Evolutionary conservation across 2,888 invertebrate genomes (phyloP), one percentile per base, ranked within the genome.

Genomic region (Nomada flava): DNA sequence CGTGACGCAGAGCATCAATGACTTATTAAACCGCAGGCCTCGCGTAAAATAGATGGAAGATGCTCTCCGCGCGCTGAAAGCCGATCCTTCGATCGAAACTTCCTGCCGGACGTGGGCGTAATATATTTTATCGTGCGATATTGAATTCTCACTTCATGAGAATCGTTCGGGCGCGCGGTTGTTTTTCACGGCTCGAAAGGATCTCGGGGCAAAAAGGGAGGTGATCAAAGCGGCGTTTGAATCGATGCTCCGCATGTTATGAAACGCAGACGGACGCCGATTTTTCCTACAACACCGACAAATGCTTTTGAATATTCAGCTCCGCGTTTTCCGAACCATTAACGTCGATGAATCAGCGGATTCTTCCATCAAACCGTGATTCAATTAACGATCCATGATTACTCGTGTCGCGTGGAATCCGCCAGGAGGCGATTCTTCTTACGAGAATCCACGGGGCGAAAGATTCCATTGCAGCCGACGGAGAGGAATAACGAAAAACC

Each of bases 1-100:
- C 76, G 79, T 74, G 79, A 76, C 77, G 60, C 11, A 52, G 59
- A 76, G 59, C 84, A 67, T 76, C 79, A 80, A 84, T 68, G 87
- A 84, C 76, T 84, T 77, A 79, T 84, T 76, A 63, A 23, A 36
- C 63, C 2, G 52, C 15, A 13, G 20, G 65, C 29, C 13, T 11
- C n/a, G 68, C 23, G 26, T 7, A 11, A 18, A 10, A 3, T 18
- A n/a, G 47, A 0, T 47, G 47, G 47, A 47, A 47, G 11, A 15
- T 10, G 13, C 2, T 47, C 47, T 0, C 10, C 47, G 47, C 47
- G 47, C 15, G 36, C 7, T 36, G 36, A 36, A 36, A 36, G 5
- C 7, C 36, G 7, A 36, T 36, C 36, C 1, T 0, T 15, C 47
- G 47, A 15, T 3, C 15, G 47, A 47, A 3, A 47, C 15, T 15